Evolutionary conservation across 2,113 vertebrate genomes (phyloP), one percentile per base, ranked within the genome.

Genomic region (Picathartes gymnocephalus): DNA sequence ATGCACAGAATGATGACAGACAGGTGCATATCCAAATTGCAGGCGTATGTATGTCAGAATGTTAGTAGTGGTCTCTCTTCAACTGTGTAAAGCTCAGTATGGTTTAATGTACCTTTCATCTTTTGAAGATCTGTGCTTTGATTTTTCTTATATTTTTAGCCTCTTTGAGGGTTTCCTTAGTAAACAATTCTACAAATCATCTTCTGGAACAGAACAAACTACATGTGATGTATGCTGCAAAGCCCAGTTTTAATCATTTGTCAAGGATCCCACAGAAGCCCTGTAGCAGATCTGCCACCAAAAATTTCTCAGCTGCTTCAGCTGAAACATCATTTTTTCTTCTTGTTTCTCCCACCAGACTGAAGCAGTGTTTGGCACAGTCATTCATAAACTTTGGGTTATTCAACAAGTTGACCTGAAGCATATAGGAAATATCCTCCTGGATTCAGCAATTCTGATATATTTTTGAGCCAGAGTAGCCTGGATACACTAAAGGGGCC

Each of bases 171-270:
- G 23, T 93, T 89, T 88, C 61, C 13, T 23, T 68, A 44, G 44
- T 82, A 95, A 91, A 91, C 42, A 73, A 37, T 89, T 66, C 72
- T 48, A 86, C 69, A 93, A 78, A 92, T 82, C 57, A 86, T 56
- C 10, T 90, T 27, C 66, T 56, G 50, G 12, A 78, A 31, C 71
- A 89, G 64, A 81, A 50, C 17, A 88, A 92, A 83, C 28, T 81
- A 27, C 13, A 51, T 74, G 25, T 74, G 77, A 84, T 81, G 14
- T 68, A 70, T 54, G n/a, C 30, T 62, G 30, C 42, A 92, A 88
- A 93, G 24, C 16, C 11, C 14, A 24, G 23, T 83, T 92, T 93
- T 77, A 93, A 83, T 62, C 7, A 86, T 90, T 82, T 94, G 18
- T 65, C 68, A 83, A 51, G 33, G 15, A 7, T 93, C 31, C 65